These are phyloP conservation scores for Semotilus atromaculatus DNA, from an alignment of 2,797 vertebrate genomes.

Conservation along the genomic window DNA sequence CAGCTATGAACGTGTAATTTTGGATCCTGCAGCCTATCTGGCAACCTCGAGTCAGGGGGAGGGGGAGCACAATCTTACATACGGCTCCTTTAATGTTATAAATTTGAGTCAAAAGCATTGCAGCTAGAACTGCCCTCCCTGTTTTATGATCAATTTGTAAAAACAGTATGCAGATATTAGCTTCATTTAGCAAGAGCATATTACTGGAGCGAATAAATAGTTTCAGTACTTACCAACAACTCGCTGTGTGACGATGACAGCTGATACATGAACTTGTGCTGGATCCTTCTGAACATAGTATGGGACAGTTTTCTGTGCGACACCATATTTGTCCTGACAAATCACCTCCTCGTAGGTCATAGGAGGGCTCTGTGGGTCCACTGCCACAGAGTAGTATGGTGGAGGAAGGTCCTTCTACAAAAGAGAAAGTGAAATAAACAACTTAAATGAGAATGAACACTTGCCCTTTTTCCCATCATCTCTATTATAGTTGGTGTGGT, in stretches of 20 bases:
- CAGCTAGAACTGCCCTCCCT: not conserved
- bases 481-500: not conserved
- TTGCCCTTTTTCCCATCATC: not conserved
- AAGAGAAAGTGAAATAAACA: not conserved
- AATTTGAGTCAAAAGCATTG: not conserved
- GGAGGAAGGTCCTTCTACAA: conserved; percentile 70
- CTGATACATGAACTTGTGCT: conserved; percentile 48
- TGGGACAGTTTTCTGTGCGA: conserved; percentile 59
- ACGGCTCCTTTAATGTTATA: too few species aligned
- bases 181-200: not conserved
- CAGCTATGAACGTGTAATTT: too few species aligned
- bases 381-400: conserved; percentile 67
- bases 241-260: conserved; percentile 53
- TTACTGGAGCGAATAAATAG: not conserved
- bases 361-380: conserved; percentile 65
- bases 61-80: too few species aligned
- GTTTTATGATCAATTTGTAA: not conserved
- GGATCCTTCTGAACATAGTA: conserved; percentile 71
- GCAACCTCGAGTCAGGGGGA: too few species aligned
- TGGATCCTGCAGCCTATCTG: too few species aligned
- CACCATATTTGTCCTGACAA: conserved; percentile 55
- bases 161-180: not conserved
- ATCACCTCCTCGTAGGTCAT: conserved; percentile 66
- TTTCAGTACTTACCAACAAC: conserved; percentile 63
- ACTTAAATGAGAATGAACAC: not conserved